Conservation (phyloP, 2,888 invertebrate genomes). For the Epirrita christyi region DNA sequence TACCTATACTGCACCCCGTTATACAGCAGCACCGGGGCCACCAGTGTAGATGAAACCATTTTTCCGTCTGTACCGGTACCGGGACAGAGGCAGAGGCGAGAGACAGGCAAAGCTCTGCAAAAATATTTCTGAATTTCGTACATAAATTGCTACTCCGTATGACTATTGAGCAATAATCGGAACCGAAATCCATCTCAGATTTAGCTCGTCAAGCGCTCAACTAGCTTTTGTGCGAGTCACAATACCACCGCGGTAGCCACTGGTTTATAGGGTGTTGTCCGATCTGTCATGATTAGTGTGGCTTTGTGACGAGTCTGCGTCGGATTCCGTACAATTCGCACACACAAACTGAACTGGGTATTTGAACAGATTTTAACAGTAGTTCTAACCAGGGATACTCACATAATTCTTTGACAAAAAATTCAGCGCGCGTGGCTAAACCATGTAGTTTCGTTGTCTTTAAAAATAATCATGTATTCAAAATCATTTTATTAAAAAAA, state of each 20-base stretch:
- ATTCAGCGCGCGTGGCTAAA: too few species aligned
- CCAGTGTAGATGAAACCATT: too few species aligned
- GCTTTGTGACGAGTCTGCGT: conserved; percentile 8
- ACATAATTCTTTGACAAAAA: too few species aligned
- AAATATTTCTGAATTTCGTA: not conserved
- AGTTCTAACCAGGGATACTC: not conserved
- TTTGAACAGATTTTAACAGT: not conserved
- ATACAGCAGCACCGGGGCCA: too few species aligned
- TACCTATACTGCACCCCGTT: too few species aligned
- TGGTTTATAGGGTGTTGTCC: conserved; percentile 21
- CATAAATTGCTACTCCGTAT: not conserved
- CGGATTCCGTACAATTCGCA: not conserved
- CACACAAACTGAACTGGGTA: not conserved
- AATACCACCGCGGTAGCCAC: conserved; percentile 5
- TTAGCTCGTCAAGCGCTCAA: conserved; percentile 15
- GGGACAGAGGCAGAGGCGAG: too few species aligned
- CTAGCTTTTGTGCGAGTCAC: conserved; percentile 13
- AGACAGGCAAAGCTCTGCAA: not conserved
- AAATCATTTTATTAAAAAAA: too few species aligned
- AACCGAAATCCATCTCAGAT: conserved; percentile 16
- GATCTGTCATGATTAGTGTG: conserved; percentile 20
- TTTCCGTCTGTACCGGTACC: too few species aligned
- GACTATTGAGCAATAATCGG: not conserved
- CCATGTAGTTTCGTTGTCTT: too few species aligned
- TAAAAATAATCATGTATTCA: too few species aligned